Conservation (phyloP, 2,113 vertebrate species). For the Pteropus alecto region DNA sequence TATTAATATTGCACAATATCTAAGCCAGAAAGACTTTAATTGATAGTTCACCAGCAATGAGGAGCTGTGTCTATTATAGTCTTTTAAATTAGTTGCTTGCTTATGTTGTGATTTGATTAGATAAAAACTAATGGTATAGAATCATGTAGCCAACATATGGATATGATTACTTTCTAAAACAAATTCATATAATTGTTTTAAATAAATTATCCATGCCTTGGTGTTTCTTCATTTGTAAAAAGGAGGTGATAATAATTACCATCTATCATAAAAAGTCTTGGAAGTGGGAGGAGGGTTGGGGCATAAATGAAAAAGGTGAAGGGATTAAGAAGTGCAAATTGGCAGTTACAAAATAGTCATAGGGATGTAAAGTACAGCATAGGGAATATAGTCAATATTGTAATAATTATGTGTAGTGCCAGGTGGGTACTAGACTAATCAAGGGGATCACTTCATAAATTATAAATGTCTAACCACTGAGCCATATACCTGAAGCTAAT, state of each 20-base stretch:
- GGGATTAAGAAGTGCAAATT: too few species aligned
- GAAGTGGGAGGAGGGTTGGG: background rate
- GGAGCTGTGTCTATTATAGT: background rate
- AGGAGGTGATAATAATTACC: background rate
- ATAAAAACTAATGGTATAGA: slow-evolving; percentile 2
- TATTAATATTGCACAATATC: background rate
- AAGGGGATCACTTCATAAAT: too few species aligned
- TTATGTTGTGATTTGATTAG: slow-evolving; percentile 38
- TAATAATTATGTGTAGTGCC: too few species aligned
- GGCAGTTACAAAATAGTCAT: too few species aligned
- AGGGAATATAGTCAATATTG: too few species aligned
- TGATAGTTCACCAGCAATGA: slow-evolving; percentile 36
- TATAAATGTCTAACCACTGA: too few species aligned
- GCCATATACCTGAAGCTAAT: too few species aligned
- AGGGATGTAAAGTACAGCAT: too few species aligned
- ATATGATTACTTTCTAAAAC: background rate
- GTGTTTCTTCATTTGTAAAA: slow-evolving; percentile 47
- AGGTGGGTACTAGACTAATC: too few species aligned
- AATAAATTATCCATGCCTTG: slow-evolving; percentile 12
- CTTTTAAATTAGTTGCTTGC: slow-evolving; percentile 1
- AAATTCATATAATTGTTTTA: background rate
- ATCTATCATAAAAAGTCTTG: slow-evolving; percentile 18
- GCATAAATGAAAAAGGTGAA: too few species aligned
- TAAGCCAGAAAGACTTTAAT: background rate
- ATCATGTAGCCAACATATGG: background rate